Conservation (phyloP, 2,888 invertebrate species). For the Diaprepes abbreviatus region DNA sequence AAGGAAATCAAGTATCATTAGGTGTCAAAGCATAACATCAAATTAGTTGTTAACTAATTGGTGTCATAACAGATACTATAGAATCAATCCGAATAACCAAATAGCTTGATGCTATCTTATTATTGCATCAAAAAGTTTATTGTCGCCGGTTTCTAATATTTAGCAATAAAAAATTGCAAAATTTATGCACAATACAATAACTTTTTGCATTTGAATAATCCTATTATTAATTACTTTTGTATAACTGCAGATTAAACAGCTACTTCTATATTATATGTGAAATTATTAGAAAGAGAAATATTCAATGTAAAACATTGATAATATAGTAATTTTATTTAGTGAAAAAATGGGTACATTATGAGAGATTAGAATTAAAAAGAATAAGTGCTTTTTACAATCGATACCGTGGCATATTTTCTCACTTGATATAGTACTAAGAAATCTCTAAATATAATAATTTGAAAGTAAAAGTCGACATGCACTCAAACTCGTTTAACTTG, state of each 20-base stretch:
- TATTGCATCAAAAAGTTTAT: not conserved
- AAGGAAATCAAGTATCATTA: too few relatives aligned
- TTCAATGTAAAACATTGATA: too few relatives aligned
- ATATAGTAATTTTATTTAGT: too few relatives aligned
- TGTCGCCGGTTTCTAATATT: slow-evolving; percentile 16
- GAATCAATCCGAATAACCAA: slow-evolving; percentile 7
- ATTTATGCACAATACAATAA: not conserved
- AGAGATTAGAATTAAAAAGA: too few relatives aligned
- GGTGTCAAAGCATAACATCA: too few relatives aligned
- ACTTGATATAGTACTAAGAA: too few relatives aligned
- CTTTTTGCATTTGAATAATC: slow-evolving; percentile 3
- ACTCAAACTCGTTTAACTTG: not conserved
- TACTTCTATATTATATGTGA: too few relatives aligned
- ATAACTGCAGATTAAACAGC: not conserved
- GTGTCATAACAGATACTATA: not conserved
- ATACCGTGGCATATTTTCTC: too few relatives aligned
- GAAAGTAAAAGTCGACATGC: not conserved
- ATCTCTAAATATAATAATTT: not conserved
- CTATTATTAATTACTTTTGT: not conserved
- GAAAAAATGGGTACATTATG: too few relatives aligned
- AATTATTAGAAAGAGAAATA: not conserved
- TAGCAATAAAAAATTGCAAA: slow-evolving; percentile 12
- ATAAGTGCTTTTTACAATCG: too few relatives aligned
- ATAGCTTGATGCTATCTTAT: not conserved
- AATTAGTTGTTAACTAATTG: too few relatives aligned